Conservation (phyloP, 2,888 invertebrate species). For the Papilio gigon region DNA sequence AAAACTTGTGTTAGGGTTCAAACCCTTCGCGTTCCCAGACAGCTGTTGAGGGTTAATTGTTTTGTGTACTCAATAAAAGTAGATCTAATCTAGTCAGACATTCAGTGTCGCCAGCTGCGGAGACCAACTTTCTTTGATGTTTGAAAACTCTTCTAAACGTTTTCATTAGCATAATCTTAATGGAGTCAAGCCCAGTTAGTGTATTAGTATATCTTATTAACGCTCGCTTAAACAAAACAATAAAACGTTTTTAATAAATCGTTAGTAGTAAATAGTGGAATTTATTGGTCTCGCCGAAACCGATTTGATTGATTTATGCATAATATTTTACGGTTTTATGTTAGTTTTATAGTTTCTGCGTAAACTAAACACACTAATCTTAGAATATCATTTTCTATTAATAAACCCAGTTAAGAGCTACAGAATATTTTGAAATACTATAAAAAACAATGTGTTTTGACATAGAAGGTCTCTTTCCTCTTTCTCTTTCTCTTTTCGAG, state of each 20-base stretch:
- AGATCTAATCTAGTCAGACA: background rate
- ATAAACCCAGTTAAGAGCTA: background rate
- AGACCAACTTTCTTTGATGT: background rate
- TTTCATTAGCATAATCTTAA: background rate
- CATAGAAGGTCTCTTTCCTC: background rate
- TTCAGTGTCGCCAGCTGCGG: background rate
- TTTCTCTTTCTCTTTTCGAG: background rate
- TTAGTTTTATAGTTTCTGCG: background rate
- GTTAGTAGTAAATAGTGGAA: conserved; percentile 20
- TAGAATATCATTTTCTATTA: background rate
- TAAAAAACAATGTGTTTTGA: background rate
- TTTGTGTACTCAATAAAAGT: background rate
- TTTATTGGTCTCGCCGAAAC: conserved; percentile 16
- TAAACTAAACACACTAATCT: conserved; percentile 10
- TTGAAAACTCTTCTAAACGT: background rate
- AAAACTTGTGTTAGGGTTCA: background rate
- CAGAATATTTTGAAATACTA: background rate
- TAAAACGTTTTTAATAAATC: conserved; percentile 27
- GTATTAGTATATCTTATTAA: conserved; percentile 7
- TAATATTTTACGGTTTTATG: conserved; percentile 19
- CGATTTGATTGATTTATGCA: conserved; percentile 27
- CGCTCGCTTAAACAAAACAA: conserved; percentile 8
- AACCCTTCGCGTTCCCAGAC: background rate
- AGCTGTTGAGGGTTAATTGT: background rate
- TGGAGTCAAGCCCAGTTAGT: background rate